Evolutionary conservation across 2,113 vertebrate species (phyloP), one percentile per base, ranked within the genome.

Genomic region (Butorides virescens): DNA sequence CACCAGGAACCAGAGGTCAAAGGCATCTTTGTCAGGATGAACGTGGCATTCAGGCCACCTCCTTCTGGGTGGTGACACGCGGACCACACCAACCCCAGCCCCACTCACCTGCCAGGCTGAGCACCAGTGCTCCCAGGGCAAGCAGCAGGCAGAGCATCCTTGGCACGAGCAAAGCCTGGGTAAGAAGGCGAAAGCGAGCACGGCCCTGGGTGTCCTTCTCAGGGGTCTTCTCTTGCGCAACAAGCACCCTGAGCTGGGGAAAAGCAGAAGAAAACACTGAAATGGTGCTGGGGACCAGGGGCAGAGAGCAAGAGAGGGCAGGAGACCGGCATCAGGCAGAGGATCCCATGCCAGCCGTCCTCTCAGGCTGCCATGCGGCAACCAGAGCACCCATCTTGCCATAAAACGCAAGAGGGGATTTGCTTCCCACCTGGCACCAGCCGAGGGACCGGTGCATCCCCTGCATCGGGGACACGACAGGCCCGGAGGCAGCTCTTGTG

Each of bases 51-150:
- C 2, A 2, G 80, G 39, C 62, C 37, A 19, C 5, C 13, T 70
- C 72, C 55, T 12, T 14, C 0, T 0, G 50, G 32, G 58, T 3
- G 6, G 20, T 59, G 75, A 66, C 62, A 25, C 0, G 1, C 19
- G 42, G 44, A 58, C 7, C 65, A 21, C 3, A 1, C 55, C 65
- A 72, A 47, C 6, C 27, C 34, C 17, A 17, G 32, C n/a, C 68
- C 59, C 17, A 1, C 96, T 92, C 93, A 97, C 97, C 96, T 73
- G 95, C 81, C 84, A 88, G 86, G 39, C 79, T 2, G 8, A 93
- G 85, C 5, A 1, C 26, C 93, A 96, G 63, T 3, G 5, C 50
- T 50, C 63, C 87, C 39, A 92, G 47, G 27, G 72, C 11, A 4
- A 96, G 73, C 72, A 71, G 34, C 0, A 0, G 80, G 72, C 78